Percentiles rank a stretch among this genome's conserved stretches.
Evolutionary conservation across 92 coral and sea anemone genomes (phyloP).

Genomic region (Scolanthus callimorphus): DNA sequence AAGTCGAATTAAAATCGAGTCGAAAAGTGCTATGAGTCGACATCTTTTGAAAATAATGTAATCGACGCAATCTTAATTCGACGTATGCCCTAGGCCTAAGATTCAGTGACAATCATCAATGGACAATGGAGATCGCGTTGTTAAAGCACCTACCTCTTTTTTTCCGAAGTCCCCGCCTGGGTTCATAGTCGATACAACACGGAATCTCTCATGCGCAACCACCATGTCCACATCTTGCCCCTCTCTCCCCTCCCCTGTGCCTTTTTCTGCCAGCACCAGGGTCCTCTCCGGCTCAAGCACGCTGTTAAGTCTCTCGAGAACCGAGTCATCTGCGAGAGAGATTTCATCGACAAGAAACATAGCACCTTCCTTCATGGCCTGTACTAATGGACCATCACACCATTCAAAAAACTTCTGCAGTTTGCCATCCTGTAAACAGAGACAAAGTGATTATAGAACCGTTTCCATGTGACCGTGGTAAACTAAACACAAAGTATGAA

Average conservation of each 20-base stretch:
- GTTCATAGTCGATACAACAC: conserved; percentile 91
- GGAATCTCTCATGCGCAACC: conserved; percentile 67
- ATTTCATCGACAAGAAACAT: conserved; percentile 94
- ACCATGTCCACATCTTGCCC: conserved; percentile 69
- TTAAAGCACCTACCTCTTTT: conserved; percentile 88
- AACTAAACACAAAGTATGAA: no score
- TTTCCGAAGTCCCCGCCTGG: conserved; percentile 99
- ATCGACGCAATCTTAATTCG: no score
- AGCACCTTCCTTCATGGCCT: conserved; percentile 88
- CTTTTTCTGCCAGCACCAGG: conserved; percentile 94
- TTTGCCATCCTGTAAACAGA: conserved; percentile 53
- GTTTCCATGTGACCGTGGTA: no score
- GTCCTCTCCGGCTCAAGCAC: conserved; percentile 96
- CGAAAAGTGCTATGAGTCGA: no score
- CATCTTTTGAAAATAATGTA: no score
- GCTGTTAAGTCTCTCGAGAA: conserved; percentile 93
- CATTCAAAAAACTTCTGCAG: conserved; percentile 86
- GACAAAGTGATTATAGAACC: no score
- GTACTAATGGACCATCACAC: conserved; percentile 94
- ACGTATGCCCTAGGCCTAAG: no score
- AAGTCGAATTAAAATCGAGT: no score
- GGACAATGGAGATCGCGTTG: no score
- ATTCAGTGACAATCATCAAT: no score
- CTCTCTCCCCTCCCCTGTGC: conserved; percentile 40
- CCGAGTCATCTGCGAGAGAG: conserved; percentile 97